phyloP scores from a whole-genome alignment of 2,113 vertebrate genomes.

The Dasyornis broadbenti region DNA sequence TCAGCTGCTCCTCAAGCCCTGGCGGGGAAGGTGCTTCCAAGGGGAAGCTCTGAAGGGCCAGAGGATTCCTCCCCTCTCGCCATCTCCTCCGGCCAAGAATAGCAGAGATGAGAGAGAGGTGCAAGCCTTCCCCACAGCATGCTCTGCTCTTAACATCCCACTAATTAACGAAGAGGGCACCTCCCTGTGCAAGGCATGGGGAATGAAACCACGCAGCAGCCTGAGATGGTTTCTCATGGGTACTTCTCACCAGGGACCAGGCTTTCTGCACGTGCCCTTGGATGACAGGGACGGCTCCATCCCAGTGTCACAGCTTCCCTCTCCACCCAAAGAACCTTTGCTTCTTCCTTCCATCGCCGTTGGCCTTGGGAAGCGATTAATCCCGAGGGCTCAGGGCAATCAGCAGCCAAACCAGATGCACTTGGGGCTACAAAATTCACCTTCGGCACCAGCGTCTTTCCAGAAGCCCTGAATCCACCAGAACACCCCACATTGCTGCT shows the following conservation, averaged over 20 bases:
- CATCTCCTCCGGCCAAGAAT: not conserved
- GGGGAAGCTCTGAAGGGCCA: not conserved
- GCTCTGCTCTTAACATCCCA: fast-evolving
- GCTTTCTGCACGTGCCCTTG: fast-evolving
- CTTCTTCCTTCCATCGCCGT: not conserved
- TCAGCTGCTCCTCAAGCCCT: not conserved
- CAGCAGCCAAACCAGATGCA: not conserved
- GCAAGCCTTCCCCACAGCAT: not conserved
- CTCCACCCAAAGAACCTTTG: not conserved
- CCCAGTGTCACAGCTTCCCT: not conserved
- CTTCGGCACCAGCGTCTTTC: not conserved
- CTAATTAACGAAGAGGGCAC: not conserved
- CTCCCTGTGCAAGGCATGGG: fast-evolving
- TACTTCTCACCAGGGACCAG: not conserved
- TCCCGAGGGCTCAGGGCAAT: not conserved
- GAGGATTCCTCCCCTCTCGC: not conserved
- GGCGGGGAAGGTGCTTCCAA: not conserved
- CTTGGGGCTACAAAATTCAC: not conserved
- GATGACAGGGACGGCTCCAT: not conserved
- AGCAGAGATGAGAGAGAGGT: not conserved
- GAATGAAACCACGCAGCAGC: not conserved
- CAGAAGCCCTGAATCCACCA: not conserved
- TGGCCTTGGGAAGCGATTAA: not conserved
- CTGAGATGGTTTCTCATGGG: not conserved
- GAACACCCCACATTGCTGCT: not conserved